Base-by-base conservation (phyloP, 1,140 invertebrate species). In the Papilio polyxenes region DNA sequence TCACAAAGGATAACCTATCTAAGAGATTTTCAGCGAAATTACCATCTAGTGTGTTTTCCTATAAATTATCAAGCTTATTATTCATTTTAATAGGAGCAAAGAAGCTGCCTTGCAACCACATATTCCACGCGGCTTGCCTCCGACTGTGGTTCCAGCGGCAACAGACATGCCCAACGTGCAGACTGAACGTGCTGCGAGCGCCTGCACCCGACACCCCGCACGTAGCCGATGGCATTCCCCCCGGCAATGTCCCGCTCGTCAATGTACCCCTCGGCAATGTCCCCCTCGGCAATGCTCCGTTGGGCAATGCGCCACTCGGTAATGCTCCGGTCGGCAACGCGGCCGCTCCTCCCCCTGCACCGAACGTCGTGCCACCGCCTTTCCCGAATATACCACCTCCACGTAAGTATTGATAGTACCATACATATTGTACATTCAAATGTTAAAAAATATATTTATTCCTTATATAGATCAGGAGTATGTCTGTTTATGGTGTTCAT, bases 141-240 rank as follows among this genome's bases (percentile, higher is more conserved):
- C 96, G 99, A 10, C 98, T 98, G 6, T 99, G 99, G 99, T 99
- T 99, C 95, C 99, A 99, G 95, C 96, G 99, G 13, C 99, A 99
- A 93, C 99, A 99, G 95, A 99, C 99, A 0, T 99, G 99, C 94
- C 99, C 99, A 7, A 99, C 99, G 1, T 99, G 99, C 94, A 96
- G 99, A 23, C 96, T 99, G 74, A 99, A 99, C 95, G 98, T 99
- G 88, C 94, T 99, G 83, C 96, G 98, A 78, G 96, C 96, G 23
- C 95, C 97, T 2, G 94, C 94, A 40, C 86, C 94, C 79, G 79
- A 94, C 85, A 82, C 87, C 51, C 83, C 86, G 13, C 95, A 96
- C 75, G 94, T 99, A 13, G 96, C 96, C 75, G 96, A 82, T 81
- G 81, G 59, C 59, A 40, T 44, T 37, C 77, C 56, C 1, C 77